Base-by-base conservation (phyloP, 2,113 vertebrate genomes). In the Raja brachyura region DNA sequence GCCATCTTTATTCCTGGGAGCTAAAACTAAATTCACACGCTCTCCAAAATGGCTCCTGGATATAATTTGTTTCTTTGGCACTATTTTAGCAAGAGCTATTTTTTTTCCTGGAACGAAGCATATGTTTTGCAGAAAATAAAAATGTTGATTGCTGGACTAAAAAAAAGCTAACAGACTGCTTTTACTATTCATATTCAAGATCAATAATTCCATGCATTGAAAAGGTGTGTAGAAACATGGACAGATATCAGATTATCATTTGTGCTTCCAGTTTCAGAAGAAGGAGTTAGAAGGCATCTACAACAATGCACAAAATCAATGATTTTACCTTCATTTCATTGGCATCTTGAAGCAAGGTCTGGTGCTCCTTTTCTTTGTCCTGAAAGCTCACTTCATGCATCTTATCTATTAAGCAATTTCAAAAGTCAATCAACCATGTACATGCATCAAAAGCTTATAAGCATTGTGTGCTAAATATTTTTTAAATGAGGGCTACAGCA, bases 321-420 rank as follows among this genome's bases (percentile, higher is more conserved):
- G n/a, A 22, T 16, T 0, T 10, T 94, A 98, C 97, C 97, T 98
- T 98, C 96, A 98, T 98, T 93, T 98, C 97, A 94, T 97, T 97
- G 0, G 97, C 97, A 0, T 98, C 97, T 95, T 98, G 97, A 6
- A 98, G 96, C 93, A 96, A 95, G 0, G 95, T 97, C 95, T 97
- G 96, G 74, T 98, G 97, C 4, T 98, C 97, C 94, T 98, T 98
- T 93, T 98, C 97, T 94, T 98, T 98, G 93, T 98, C 97, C 94
- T 97, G 96, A 94, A 97, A 97, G 92, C 97, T 97, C 93, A 98
- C 95, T 95, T 98, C 97, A 0, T 98, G 97, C 96, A 97, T 98
- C 95, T 97, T 98, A 94, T 97, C 98, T 99, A 96, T 18, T 68
- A 56, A 90, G 70, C 66, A 66, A 88, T 66, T 31, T 66, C 83